Percentiles rank a stretch among this genome's conserved stretches.
These are phyloP conservation scores for Aproaerema taeniolella DNA, from an alignment of 2,888 invertebrate species.

Conservation along the genomic window DNA sequence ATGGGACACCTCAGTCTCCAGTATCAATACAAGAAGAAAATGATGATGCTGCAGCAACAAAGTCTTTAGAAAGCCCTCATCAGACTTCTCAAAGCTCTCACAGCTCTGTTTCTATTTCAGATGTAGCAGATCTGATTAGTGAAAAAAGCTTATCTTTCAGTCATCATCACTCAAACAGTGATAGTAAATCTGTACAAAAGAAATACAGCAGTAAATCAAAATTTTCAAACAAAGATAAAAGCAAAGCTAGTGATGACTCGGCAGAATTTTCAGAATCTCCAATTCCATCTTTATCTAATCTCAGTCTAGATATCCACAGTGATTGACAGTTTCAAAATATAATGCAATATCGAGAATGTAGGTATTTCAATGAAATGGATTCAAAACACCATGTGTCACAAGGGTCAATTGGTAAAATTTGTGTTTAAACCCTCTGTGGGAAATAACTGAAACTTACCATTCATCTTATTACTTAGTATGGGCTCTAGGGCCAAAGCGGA, in stretches of 20 bases:
- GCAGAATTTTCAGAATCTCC: slow-evolving; percentile 65
- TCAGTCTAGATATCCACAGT: slow-evolving; percentile 67
- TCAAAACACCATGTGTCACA: too few species aligned
- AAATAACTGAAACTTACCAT: too few species aligned
- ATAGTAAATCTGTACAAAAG: slow-evolving; percentile 24
- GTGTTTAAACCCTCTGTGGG: too few species aligned
- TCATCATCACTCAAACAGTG: slow-evolving; percentile 30
- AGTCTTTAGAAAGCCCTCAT: slow-evolving; percentile 37
- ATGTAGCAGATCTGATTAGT: slow-evolving; percentile 66
- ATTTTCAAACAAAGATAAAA: slow-evolving; percentile 27
- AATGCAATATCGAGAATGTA: too few species aligned
- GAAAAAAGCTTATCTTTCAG: slow-evolving; percentile 45
- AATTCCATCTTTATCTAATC: slow-evolving; percentile 62
- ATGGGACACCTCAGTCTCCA: slow-evolving; percentile 22
- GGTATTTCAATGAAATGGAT: too few species aligned
- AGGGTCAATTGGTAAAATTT: too few species aligned
- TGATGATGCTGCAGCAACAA: too few species aligned
- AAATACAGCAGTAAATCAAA: slow-evolving; percentile 25
- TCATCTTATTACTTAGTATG: too few species aligned
- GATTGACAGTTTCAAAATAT: too few species aligned
- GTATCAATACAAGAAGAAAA: slow-evolving; percentile 25
- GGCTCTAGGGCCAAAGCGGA: too few species aligned
- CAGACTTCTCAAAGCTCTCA: slow-evolving; percentile 51
- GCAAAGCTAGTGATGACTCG: slow-evolving; percentile 53
- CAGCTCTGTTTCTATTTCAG: slow-evolving; percentile 64